Evolutionary conservation across 2,797 vertebrate species (phyloP).

Genomic region (Tarsius wallacei): DNA sequence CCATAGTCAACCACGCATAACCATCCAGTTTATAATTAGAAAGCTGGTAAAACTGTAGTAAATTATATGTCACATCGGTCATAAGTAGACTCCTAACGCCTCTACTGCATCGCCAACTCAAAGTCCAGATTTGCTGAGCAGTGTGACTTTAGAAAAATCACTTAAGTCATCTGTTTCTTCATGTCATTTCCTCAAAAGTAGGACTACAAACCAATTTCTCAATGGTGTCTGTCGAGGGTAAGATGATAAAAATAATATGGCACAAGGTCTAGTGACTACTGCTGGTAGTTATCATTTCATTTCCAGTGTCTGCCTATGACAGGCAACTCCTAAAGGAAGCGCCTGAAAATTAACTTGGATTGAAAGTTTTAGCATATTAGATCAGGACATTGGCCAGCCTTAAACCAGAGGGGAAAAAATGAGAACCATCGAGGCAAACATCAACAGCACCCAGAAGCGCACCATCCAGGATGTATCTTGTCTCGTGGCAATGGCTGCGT

Average conservation of each 20-base stretch:
- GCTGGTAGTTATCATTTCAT: neutral
- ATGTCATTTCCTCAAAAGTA: constrained; percentile 60
- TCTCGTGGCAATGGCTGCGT: neutral
- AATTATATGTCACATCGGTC: neutral
- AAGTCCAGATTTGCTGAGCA: neutral
- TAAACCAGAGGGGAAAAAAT: neutral
- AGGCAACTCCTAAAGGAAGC: neutral
- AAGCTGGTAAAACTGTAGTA: constrained; percentile 16
- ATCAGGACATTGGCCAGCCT: neutral
- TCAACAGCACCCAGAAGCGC: neutral
- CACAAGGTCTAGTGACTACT: neutral
- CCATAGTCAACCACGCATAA: constrained; percentile 31
- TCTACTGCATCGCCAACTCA: neutral
- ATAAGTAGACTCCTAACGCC: neutral
- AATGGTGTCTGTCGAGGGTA: neutral
- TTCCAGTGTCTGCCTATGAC: neutral
- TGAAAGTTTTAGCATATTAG: neutral
- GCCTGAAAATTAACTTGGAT: neutral
- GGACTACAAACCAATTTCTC: constrained; percentile 10
- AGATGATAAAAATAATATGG: neutral
- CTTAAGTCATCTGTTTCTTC: constrained; percentile 5
- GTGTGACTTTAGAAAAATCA: constrained; percentile 18
- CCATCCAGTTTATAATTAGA: constrained; percentile 8
- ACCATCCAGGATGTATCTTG: neutral
- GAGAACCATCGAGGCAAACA: neutral